phyloP scores from a whole-genome alignment of 2,888 invertebrate genomes.

The Pyralis farinalis region DNA sequence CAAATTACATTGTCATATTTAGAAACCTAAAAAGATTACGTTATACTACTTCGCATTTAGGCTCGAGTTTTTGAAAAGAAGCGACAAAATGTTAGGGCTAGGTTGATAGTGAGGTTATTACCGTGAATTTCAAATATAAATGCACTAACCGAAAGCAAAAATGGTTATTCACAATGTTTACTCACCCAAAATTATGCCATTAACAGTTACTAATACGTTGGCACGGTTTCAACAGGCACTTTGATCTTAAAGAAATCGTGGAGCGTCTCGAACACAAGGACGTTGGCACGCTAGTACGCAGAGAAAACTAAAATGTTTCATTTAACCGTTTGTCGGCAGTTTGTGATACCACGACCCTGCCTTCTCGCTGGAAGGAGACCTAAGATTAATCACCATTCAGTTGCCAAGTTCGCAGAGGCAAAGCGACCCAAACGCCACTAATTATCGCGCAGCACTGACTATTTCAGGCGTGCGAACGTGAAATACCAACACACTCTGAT shows the following conservation, averaged over 20 bases:
- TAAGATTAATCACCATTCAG: constrained; percentile 32
- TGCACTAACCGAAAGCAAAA: not conserved
- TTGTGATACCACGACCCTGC: no score
- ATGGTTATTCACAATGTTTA: not conserved
- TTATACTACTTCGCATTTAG: no score
- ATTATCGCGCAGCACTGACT: constrained; percentile 58
- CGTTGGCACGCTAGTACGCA: not conserved
- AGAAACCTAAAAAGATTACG: no score
- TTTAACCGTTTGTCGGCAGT: no score
- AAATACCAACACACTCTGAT: constrained; percentile 63
- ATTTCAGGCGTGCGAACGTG: constrained; percentile 62
- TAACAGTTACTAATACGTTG: constrained; percentile 2
- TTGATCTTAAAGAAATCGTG: not conserved
- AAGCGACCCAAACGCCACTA: constrained; percentile 46
- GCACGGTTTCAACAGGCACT: constrained; percentile 6
- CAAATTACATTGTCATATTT: no score
- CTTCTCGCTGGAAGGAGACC: constrained; percentile 5
- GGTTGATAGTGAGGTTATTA: no score
- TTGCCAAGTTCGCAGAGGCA: constrained; percentile 49
- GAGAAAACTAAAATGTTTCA: not conserved
- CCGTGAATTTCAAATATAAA: not conserved
- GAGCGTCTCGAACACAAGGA: not conserved
- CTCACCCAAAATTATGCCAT: constrained; percentile 7
- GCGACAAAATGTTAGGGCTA: no score
- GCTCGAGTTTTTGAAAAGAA: no score